These are phyloP conservation scores for Gymnocypris eckloni DNA, from an alignment of 2,797 vertebrate genomes.

Conservation along the genomic window DNA sequence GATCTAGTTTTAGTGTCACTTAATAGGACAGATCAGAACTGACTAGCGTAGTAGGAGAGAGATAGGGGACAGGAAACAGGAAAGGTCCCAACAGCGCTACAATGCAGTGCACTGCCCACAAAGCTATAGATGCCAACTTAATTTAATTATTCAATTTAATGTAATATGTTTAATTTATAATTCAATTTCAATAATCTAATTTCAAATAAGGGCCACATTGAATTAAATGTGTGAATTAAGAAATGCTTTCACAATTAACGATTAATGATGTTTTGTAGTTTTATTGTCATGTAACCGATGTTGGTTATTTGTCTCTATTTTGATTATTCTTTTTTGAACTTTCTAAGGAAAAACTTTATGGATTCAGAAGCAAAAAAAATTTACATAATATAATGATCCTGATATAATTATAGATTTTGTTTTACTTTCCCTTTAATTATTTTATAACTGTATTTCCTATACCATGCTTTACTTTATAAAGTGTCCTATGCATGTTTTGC, in stretches of 20 bases:
- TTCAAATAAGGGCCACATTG: background rate
- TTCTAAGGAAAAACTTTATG: background rate
- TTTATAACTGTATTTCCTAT: background rate
- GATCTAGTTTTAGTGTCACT: background rate
- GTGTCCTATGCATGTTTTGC: background rate
- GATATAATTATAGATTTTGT: background rate
- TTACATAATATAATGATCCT: background rate
- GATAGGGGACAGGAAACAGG: too few species aligned
- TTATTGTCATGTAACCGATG: background rate
- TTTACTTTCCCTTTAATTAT: background rate
- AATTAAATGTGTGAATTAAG: background rate
- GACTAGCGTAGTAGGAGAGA: too few species aligned
- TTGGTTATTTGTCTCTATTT: background rate
- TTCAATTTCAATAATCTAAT: background rate
- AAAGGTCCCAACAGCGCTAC: too few species aligned
- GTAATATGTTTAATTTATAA: background rate
- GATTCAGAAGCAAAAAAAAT: background rate
- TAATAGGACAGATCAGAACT: background rate
- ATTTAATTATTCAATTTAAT: background rate
- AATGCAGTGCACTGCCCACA: too few species aligned
- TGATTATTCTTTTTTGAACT: background rate
- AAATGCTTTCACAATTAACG: background rate
- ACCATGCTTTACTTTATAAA: background rate
- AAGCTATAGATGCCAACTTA: too few species aligned
- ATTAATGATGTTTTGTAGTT: background rate